Percentiles rank a stretch among this genome's conserved stretches.
Conservation (phyloP, 2,113 vertebrate species). For the Chionomys nivalis region DNA sequence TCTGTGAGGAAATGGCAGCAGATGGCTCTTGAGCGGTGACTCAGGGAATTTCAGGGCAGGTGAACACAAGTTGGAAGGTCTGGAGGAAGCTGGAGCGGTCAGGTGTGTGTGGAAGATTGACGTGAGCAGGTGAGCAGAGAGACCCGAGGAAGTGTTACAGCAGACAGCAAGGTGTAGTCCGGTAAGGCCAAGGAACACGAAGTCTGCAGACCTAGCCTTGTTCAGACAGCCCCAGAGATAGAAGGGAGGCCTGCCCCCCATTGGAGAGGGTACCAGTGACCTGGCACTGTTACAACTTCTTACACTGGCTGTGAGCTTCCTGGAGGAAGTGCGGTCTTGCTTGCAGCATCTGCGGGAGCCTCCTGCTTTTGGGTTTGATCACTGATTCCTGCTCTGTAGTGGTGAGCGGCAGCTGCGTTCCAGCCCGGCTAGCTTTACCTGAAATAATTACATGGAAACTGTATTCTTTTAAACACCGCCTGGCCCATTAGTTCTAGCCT, state of each 20-base stretch:
- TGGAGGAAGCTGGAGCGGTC: background rate
- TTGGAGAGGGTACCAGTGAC: background rate
- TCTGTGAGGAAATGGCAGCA: background rate
- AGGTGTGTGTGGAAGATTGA: background rate
- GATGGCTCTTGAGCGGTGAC: background rate
- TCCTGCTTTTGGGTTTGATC: background rate
- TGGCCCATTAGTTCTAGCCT: too few species aligned
- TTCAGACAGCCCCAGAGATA: background rate
- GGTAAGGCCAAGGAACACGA: background rate
- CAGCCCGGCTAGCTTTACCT: too few species aligned
- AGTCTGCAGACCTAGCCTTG: background rate
- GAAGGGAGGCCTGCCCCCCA: rapidly evolving
- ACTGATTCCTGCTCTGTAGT: too few species aligned
- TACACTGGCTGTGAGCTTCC: background rate
- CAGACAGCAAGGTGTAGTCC: background rate
- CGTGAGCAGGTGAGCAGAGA: background rate
- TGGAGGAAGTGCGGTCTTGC: background rate
- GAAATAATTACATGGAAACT: too few species aligned
- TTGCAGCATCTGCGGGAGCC: background rate
- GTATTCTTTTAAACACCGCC: too few species aligned
- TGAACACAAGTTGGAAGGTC: background rate
- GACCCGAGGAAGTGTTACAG: background rate
- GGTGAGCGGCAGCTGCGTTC: too few species aligned
- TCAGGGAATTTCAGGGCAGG: background rate
- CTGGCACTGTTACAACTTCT: background rate